These are phyloP conservation scores for Protodeltote pygarga DNA, from an alignment of 2,888 invertebrate species.

Conservation along the genomic window DNA sequence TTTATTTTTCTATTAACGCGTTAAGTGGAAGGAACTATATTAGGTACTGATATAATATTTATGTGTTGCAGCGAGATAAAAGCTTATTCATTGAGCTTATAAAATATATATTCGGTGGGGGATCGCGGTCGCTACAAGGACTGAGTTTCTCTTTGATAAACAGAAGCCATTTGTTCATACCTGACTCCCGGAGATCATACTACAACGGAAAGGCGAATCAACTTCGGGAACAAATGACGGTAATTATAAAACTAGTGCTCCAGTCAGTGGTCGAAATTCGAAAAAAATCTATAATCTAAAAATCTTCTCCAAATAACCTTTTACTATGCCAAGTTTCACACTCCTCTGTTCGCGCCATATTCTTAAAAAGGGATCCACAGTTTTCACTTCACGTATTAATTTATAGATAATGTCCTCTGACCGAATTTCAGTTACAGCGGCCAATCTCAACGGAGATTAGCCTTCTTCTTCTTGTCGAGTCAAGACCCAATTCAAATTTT, in stretches of 20 bases:
- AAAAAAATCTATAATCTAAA: background rate
- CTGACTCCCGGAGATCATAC: conserved; percentile 52
- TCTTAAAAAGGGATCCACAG: too few relatives aligned
- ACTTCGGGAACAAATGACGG: conserved; percentile 72
- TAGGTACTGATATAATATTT: too few relatives aligned
- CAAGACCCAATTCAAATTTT: too few relatives aligned
- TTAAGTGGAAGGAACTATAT: too few relatives aligned
- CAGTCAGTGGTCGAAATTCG: background rate
- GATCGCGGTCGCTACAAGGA: conserved; percentile 76
- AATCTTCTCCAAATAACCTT: conserved; percentile 16
- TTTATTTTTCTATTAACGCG: background rate
- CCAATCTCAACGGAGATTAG: too few relatives aligned
- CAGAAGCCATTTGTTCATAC: conserved; percentile 73
- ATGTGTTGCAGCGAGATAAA: conserved; percentile 65
- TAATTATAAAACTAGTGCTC: conserved; percentile 39
- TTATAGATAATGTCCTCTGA: too few relatives aligned
- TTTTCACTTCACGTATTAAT: too few relatives aligned
- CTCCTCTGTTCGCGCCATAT: too few relatives aligned
- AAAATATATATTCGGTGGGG: conserved; percentile 64
- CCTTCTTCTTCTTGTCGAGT: too few relatives aligned
- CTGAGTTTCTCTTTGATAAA: conserved; percentile 79
- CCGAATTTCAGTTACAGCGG: too few relatives aligned
- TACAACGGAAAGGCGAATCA: conserved; percentile 63
- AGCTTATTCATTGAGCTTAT: conserved; percentile 68
- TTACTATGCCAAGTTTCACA: too few relatives aligned